phyloP scores from a whole-genome alignment of 2,888 invertebrate species.

The Sphaeridia pumilis region DNA sequence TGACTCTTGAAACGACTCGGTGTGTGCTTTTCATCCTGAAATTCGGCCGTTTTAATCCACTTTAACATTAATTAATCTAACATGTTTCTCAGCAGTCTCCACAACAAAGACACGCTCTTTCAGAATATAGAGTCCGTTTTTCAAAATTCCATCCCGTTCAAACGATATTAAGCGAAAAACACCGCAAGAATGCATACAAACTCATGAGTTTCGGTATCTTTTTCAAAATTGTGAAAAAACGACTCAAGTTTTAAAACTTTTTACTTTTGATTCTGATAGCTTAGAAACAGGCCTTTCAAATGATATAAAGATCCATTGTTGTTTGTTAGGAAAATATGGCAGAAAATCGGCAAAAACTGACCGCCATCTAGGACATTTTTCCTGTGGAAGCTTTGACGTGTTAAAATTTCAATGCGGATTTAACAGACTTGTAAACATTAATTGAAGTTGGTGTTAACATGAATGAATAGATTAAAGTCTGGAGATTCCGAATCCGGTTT shows the following conservation, averaged over 20 bases:
- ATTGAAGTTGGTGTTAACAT: background rate
- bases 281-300: background rate
- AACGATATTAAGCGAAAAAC: background rate
- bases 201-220: background rate
- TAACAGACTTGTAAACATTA: background rate
- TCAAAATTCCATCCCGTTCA: conserved; percentile 2
- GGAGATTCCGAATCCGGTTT: background rate
- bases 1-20: conserved; percentile 10
- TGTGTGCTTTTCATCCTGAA: conserved; percentile 1
- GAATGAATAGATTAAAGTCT: background rate
- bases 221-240: background rate
- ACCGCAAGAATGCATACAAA: background rate
- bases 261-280: background rate
- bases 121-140: background rate
- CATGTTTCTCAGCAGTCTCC: background rate
- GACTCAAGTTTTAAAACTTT: background rate
- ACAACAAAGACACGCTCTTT: conserved; percentile 5
- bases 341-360: conserved; percentile 4
- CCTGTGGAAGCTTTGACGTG: background rate
- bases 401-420: background rate
- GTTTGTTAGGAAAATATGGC: background rate
- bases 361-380: conserved; percentile 6
- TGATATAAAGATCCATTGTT: background rate
- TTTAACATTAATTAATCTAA: background rate
- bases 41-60: background rate